Percentiles rank a stretch among this genome's conserved stretches.
Conservation (phyloP, 1,140 invertebrate species). For the Dufourea novaeangliae region DNA sequence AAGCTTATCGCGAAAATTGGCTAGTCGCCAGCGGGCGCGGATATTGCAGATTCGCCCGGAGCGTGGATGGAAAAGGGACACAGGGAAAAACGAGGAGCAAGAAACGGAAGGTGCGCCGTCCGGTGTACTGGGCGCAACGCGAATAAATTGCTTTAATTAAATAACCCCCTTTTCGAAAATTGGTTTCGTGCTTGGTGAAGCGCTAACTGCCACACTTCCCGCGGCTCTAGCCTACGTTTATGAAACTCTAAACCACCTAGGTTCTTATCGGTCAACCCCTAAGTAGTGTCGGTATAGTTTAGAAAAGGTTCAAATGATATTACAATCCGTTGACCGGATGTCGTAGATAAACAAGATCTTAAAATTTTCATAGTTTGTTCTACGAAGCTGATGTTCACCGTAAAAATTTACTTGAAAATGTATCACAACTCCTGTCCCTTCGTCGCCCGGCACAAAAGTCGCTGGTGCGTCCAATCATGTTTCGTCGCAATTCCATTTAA, state of each 20-base stretch:
- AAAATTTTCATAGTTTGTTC: no score
- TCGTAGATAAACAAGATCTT: no score
- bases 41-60: slow-evolving; percentile 58
- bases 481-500: background rate
- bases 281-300: no score
- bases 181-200: slow-evolving; percentile 68
- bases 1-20: slow-evolving; percentile 67
- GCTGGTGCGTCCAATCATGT: background rate
- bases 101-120: slow-evolving; percentile 42
- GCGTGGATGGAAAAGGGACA: background rate
- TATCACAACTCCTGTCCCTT: background rate
- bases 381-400: no score
- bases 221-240: slow-evolving; percentile 35
- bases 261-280: background rate
- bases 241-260: slow-evolving; percentile 10
- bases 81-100: slow-evolving; percentile 39
- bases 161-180: slow-evolving; percentile 66
- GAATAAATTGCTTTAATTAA: slow-evolving; percentile 70
- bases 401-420: background rate
- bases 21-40: slow-evolving; percentile 50
- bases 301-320: background rate
- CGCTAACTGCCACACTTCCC: slow-evolving; percentile 57
- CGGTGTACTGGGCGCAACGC: slow-evolving; percentile 35
- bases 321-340: background rate
- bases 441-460: background rate